A percentile compares a stretch with the other conserved stretches of the same genome.
Evolutionary conservation across 2,113 vertebrate genomes (phyloP).

Genomic region (Dromaius novaehollandiae): DNA sequence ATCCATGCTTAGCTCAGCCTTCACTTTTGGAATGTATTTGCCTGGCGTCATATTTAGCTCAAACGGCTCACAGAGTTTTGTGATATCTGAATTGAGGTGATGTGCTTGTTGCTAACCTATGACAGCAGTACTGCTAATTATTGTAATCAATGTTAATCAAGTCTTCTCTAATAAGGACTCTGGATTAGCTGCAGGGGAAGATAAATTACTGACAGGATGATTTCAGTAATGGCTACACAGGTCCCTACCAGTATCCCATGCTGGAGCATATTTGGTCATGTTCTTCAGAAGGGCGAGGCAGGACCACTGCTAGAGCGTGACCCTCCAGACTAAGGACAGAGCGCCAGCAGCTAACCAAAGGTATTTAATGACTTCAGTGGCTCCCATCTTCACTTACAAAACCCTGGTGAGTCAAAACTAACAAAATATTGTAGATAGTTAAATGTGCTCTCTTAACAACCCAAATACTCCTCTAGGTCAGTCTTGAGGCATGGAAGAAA

Average conservation of each 20-base stretch:
- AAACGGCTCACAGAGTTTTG: neutral
- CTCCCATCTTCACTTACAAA: neutral
- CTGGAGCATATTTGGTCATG: neutral
- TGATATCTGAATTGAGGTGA: neutral
- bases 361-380: neutral
- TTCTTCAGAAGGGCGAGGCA: neutral
- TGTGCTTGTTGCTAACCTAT: neutral
- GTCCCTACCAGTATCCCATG: neutral
- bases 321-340: neutral
- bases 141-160: neutral
- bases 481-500: neutral
- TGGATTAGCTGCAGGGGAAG: neutral
- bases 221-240: neutral
- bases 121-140: neutral
- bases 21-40: accelerated
- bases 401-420: neutral
- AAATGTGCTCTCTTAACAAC: neutral
- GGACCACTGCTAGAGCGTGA: neutral
- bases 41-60: neutral
- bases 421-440: neutral
- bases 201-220: neutral
- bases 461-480: neutral
- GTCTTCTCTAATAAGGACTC: neutral
- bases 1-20: neutral
- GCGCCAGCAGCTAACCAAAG: neutral